Percentiles rank a stretch among this genome's conserved stretches.
Conservation (phyloP, 2,113 vertebrate genomes). For the Cavia aperea region DNA sequence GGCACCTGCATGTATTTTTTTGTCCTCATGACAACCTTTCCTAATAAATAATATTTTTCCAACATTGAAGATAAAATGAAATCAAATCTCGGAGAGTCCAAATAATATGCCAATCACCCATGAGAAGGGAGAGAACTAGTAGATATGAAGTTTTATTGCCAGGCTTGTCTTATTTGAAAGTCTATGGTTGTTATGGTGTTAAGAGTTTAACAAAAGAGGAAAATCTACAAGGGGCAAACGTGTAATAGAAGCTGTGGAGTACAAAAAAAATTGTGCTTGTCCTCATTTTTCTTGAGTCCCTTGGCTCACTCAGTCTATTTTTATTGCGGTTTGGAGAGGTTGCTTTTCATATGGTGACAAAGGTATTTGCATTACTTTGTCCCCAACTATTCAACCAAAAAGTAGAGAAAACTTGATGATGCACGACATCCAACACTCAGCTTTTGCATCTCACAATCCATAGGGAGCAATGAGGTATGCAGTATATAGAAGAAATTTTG, state of each 20-base stretch:
- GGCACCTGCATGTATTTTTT: neutral
- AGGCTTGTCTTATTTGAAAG: neutral
- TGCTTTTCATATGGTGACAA: neutral
- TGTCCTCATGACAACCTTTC: neutral
- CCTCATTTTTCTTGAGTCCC: neutral
- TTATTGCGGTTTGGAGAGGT: neutral
- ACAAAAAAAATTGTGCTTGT: neutral
- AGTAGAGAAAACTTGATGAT: neutral
- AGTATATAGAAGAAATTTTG: neutral
- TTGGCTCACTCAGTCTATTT: neutral
- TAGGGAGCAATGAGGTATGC: fast-evolving
- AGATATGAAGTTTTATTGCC: neutral
- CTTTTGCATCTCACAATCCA: neutral
- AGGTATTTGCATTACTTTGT: neutral
- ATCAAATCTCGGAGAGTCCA: neutral
- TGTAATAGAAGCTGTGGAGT: neutral
- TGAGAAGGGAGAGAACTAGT: neutral
- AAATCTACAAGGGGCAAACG: neutral
- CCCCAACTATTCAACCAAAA: neutral
- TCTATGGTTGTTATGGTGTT: neutral
- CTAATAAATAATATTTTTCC: neutral
- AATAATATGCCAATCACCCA: neutral
- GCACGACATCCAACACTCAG: neutral
- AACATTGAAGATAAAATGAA: neutral
- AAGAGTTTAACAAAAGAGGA: neutral